Percentiles rank a stretch among this genome's conserved stretches.
phyloP scores from a whole-genome alignment of 2,797 vertebrate species.

The Microctenopoma steveboyesi region DNA sequence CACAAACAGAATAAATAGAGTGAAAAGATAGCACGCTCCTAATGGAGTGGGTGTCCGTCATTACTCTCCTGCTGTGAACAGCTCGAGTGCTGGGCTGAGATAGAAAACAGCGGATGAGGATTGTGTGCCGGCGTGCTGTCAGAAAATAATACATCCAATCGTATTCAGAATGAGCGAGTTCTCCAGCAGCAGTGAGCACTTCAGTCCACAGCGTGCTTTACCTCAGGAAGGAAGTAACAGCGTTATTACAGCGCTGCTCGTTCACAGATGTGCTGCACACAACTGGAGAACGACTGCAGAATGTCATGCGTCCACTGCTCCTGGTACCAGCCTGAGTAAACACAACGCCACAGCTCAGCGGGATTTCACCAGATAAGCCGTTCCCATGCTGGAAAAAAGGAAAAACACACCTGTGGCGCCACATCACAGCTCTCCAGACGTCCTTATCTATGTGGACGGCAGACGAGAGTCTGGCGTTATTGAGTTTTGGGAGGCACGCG shows the following conservation, averaged over 20 bases:
- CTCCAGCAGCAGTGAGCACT: conserved; percentile 25
- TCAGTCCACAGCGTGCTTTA: too few species aligned
- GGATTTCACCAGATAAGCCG: conserved; percentile 62
- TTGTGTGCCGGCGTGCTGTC: conserved; percentile 19
- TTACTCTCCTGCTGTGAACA: conserved; percentile 68
- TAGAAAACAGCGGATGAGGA: conserved; percentile 31
- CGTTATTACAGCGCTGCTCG: too few species aligned
- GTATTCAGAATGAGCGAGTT: conserved; percentile 50
- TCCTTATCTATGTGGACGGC: conserved; percentile 69
- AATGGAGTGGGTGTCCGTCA: conserved; percentile 74
- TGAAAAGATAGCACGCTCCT: conserved; percentile 59
- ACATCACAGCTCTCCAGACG: conserved; percentile 57
- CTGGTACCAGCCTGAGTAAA: conserved; percentile 42
- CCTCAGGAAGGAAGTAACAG: too few species aligned
- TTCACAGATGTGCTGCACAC: too few species aligned
- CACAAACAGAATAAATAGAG: conserved; percentile 31
- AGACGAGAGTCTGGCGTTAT: conserved; percentile 72
- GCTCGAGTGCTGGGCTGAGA: conserved; percentile 45
- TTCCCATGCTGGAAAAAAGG: conserved; percentile 31
- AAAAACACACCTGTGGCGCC: conserved; percentile 60
- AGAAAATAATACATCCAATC: conserved; percentile 26
- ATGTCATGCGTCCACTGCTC: conserved; percentile 19
- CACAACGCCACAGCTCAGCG: conserved; percentile 53
- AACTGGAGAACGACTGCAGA: too few species aligned
- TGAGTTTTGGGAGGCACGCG: conserved; percentile 65